Conservation (phyloP, 2,797 vertebrate species). For the Trichosurus vulpecula region DNA sequence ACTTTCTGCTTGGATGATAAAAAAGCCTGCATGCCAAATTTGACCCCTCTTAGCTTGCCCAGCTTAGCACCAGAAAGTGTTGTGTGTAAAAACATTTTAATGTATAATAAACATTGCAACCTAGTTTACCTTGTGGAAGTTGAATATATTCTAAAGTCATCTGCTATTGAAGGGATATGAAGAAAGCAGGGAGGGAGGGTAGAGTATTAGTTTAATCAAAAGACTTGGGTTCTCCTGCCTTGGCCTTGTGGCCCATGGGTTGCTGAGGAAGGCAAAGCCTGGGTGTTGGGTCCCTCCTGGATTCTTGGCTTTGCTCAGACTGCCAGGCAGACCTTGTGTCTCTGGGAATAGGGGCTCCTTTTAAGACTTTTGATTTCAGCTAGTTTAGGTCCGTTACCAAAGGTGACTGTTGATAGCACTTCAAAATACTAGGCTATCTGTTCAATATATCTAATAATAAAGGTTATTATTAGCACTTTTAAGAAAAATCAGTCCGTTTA, state of each 20-base stretch:
- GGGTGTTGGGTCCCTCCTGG: background rate
- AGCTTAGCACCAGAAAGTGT: background rate
- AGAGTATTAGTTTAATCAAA: background rate
- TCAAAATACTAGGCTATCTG: background rate
- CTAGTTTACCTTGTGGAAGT: background rate
- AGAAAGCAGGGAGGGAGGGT: no score
- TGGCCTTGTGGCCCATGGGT: background rate
- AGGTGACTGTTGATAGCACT: background rate
- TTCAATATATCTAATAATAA: background rate
- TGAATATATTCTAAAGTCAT: no score
- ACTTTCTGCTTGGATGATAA: no score
- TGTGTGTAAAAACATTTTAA: background rate
- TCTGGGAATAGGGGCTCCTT: background rate
- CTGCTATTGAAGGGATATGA: rapidly evolving
- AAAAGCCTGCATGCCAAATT: no score
- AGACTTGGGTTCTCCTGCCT: background rate
- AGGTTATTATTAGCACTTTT: background rate
- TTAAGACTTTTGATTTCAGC: background rate
- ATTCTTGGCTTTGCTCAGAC: no score
- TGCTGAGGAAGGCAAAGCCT: background rate
- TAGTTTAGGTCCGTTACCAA: background rate
- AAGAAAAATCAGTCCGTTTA: slow-evolving; percentile 75
- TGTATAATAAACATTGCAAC: background rate
- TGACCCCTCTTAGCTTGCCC: background rate
- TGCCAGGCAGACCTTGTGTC: background rate